Conservation (phyloP, 2,888 invertebrate species). For the Aleiodes leptofemur region DNA sequence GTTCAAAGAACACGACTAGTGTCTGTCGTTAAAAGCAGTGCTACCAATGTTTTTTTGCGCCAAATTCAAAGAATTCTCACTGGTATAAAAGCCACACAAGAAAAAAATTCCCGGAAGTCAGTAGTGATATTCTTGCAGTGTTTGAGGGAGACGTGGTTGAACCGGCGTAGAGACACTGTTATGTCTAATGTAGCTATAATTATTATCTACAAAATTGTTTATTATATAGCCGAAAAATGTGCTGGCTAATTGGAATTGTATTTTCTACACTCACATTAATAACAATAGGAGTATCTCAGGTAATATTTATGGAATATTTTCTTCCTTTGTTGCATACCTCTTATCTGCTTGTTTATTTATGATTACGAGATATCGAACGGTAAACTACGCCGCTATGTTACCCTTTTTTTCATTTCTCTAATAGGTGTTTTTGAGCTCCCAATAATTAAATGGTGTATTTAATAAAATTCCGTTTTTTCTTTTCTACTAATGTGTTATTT, state of each 20-base stretch:
- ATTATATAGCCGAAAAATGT: neutral
- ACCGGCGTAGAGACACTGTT: neutral
- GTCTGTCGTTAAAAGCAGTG: neutral
- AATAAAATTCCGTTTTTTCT: neutral
- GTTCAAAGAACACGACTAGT: too few relatives aligned
- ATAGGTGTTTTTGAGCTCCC: neutral
- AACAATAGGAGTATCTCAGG: neutral
- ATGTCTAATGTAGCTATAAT: neutral
- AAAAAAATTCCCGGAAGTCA: too few relatives aligned
- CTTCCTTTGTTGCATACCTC: neutral
- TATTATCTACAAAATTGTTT: neutral
- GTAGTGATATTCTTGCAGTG: too few relatives aligned
- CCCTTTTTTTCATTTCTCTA: neutral
- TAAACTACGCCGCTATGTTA: neutral
- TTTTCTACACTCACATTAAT: neutral
- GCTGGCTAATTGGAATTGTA: neutral
- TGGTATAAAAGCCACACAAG: neutral
- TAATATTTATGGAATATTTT: neutral
- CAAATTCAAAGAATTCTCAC: conserved; percentile 17
- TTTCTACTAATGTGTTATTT: neutral
- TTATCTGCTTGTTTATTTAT: neutral
- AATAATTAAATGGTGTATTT: neutral
- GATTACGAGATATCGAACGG: conserved; percentile 2
- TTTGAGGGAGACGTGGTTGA: neutral
- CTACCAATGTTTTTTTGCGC: conserved; percentile 7